phyloP scores from a whole-genome alignment of 1,140 invertebrate species.

The Tachypleus tridentatus region DNA sequence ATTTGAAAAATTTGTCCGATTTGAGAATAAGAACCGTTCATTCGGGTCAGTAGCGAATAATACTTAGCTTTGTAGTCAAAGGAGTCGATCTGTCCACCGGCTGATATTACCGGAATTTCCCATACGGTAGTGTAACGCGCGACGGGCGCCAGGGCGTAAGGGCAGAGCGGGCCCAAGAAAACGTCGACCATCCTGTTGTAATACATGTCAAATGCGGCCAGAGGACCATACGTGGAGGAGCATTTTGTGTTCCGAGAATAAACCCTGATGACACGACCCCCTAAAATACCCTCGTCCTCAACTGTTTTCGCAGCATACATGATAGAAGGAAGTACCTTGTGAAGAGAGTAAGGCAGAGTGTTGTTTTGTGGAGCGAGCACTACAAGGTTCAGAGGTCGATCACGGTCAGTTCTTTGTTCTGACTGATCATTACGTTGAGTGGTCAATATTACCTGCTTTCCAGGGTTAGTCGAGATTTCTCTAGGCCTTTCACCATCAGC shows the following conservation, averaged over 20 bases:
- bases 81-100: slow-evolving; percentile 66
- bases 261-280: slow-evolving; percentile 37
- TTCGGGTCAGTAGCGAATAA: slow-evolving; percentile 65
- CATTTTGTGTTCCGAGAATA: slow-evolving; percentile 58
- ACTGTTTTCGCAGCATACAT: slow-evolving; percentile 48
- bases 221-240: slow-evolving; percentile 59
- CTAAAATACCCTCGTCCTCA: slow-evolving; percentile 24
- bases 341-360: slow-evolving; percentile 48
- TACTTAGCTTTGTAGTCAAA: slow-evolving; percentile 51
- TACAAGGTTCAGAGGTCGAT: slow-evolving; percentile 34
- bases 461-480: too few species aligned
- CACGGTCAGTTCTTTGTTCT: too few species aligned
- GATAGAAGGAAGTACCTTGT: slow-evolving; percentile 57
- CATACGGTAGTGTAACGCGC: slow-evolving; percentile 74
- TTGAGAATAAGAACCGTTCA: slow-evolving; percentile 68
- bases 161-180: slow-evolving; percentile 80
- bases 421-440: too few species aligned
- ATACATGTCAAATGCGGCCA: slow-evolving; percentile 66
- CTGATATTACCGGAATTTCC: slow-evolving; percentile 72
- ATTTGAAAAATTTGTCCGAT: slow-evolving; percentile 44
- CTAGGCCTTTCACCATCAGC: too few species aligned
- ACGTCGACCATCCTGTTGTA: slow-evolving; percentile 49
- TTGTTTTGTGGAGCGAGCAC: slow-evolving; percentile 53
- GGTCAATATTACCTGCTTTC: too few species aligned
- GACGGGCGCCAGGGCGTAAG: slow-evolving; percentile 81